Evolutionary conservation across 1,140 invertebrate genomes (phyloP), one percentile per base, ranked within the genome.

Genomic region (Chrysomallon squamiferum): DNA sequence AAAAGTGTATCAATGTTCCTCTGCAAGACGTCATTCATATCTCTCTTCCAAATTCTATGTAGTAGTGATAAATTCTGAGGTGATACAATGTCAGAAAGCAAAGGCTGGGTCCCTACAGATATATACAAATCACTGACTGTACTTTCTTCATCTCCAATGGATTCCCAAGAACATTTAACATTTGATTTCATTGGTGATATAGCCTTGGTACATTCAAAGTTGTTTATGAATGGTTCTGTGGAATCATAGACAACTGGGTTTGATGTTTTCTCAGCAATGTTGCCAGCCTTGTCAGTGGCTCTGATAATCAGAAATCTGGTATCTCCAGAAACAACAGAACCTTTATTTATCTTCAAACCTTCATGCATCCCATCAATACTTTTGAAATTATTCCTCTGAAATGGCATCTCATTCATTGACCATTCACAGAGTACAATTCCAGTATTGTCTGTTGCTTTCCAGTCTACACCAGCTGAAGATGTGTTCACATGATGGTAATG

Each of bases 111-210:
- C 5, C 25, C 22, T 27, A 30, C 50, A 6, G 50, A 27, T 25
- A 54, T 54, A 18, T 15, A 29, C 3, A 54, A 25, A 30, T 54
- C 29, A 15, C 22, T 27, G 50, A 54, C 25, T 25, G 50, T 22
- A 54, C 50, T 54, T 54, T 54, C 50, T 6, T 18, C 50, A 27
- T 54, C 50, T 29, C 61, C 57, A 20, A 73, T 56, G 25, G 43
- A 58, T 2, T 27, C 45, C 71, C 71, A 73, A 13, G 56, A 13
- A 59, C 71, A 73, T 27, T 25, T 43, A 0, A 73, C 59, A 3
- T 47, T 22, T 15, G 71, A 59, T 45, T 49, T 27, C n/a, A 41
- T 13, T 9, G 43, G 25, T 13, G 71, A 73, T 49, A 69, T 59
- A 20, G 58, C 57, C 25, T 20, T 27, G 13, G 71, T 64, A 58